Conservation (phyloP, 2,113 vertebrate species). For the Grus americana region DNA sequence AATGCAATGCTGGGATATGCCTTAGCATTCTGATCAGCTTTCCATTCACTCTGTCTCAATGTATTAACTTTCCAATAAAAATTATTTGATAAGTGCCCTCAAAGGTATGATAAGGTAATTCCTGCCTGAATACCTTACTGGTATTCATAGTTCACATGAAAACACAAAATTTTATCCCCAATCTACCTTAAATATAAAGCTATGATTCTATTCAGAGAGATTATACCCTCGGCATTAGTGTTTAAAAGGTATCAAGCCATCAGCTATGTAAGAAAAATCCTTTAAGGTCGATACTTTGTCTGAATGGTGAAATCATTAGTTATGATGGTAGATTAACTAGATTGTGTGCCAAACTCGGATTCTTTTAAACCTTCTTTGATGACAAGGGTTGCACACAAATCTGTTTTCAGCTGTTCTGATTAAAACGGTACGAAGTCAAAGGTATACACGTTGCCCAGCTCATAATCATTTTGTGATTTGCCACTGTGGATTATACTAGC, state of each 20-base stretch:
- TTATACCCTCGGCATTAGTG: slow-evolving; percentile 19
- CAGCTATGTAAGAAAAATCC: slow-evolving; percentile 32
- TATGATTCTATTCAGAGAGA: slow-evolving; percentile 46
- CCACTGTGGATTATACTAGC: accelerated
- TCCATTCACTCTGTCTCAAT: slow-evolving; percentile 60
- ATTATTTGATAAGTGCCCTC: slow-evolving; percentile 65
- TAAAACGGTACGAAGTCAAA: not conserved
- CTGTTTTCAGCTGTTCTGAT: not conserved
- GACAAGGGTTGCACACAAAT: not conserved
- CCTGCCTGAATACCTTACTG: slow-evolving; percentile 45
- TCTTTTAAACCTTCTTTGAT: not conserved
- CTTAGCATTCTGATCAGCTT: slow-evolving; percentile 70
- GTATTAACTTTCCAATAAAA: slow-evolving; percentile 70
- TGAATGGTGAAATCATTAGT: slow-evolving; percentile 38
- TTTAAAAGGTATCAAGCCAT: slow-evolving; percentile 48
- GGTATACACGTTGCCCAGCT: not conserved
- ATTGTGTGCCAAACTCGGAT: not conserved
- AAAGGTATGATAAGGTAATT: slow-evolving; percentile 64
- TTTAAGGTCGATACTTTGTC: slow-evolving; percentile 20
- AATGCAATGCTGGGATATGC: slow-evolving; percentile 22
- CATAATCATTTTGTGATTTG: not conserved
- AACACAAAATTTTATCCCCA: slow-evolving; percentile 57
- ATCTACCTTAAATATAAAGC: slow-evolving; percentile 58
- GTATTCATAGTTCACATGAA: slow-evolving; percentile 46
- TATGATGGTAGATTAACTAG: slow-evolving; percentile 45